These are phyloP conservation scores for Petrosia ficiformis DNA, from an alignment of 37 sponge, comb jelly and placozoan species.

Conservation along the genomic window DNA sequence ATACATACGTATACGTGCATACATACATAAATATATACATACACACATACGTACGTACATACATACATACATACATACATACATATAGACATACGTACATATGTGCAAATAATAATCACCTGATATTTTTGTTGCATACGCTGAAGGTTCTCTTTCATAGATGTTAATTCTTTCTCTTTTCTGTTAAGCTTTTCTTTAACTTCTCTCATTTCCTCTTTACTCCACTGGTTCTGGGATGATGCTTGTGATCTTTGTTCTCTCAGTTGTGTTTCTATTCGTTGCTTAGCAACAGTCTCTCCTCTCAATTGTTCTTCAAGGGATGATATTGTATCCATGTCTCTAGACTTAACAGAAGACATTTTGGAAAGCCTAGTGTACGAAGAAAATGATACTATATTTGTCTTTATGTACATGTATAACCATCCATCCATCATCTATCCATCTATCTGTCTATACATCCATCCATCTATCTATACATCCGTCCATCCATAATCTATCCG, in stretches of 20 bases:
- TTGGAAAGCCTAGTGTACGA: constrained; percentile 7
- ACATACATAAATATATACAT: constrained; percentile 3
- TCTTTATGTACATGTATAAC: too few relatives aligned
- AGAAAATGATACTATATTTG: too few relatives aligned
- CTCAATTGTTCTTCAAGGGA: constrained; percentile 47
- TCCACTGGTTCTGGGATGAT: constrained; percentile 28
- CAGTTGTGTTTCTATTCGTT: constrained; percentile 41
- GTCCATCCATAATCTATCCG: too few relatives aligned
- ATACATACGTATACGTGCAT: constrained; percentile 18
- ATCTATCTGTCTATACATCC: too few relatives aligned
- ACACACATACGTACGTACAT: background rate
- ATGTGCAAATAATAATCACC: background rate
- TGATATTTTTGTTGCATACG: background rate
- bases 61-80: background rate
- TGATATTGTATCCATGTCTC: constrained; percentile 32
- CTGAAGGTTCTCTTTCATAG: background rate
- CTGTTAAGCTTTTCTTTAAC: constrained; percentile 37
- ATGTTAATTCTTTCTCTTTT: constrained; percentile 23
- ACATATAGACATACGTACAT: background rate
- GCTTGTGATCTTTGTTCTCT: constrained; percentile 33
- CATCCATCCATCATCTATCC: too few relatives aligned
- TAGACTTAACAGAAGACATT: constrained; percentile 6
- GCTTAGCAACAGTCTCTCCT: constrained; percentile 8
- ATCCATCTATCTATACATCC: too few relatives aligned
- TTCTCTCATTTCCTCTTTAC: constrained; percentile 41